These are phyloP conservation scores for Agriopis leucophaearia DNA, from an alignment of 2,888 invertebrate species.

Conservation along the genomic window DNA sequence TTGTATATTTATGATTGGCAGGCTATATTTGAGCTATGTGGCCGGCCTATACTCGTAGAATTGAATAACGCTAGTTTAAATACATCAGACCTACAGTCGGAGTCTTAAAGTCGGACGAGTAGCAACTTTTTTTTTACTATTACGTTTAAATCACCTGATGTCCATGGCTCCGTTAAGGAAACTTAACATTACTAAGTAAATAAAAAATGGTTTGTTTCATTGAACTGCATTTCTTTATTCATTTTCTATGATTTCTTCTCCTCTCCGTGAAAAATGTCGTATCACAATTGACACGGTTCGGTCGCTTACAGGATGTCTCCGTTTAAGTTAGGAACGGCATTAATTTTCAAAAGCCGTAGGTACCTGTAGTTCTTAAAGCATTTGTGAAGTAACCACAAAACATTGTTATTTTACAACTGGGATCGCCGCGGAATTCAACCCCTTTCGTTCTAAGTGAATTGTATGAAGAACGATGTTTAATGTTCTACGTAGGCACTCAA, in stretches of 20 bases:
- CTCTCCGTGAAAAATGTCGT: neutral
- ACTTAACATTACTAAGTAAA: no score
- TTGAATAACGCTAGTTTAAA: no score
- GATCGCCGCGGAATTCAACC: constrained; percentile 21
- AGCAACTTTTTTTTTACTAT: no score
- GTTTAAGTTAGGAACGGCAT: constrained; percentile 17
- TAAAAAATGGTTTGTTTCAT: no score
- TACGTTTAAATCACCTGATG: no score
- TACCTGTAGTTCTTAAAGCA: constrained; percentile 23
- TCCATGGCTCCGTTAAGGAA: no score
- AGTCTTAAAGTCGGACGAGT: no score
- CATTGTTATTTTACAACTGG: constrained; percentile 39
- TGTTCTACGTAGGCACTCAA: neutral
- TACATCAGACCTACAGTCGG: no score
- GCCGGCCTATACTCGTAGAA: no score
- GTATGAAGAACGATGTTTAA: constrained; percentile 2
- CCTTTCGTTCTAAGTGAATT: constrained; percentile 15
- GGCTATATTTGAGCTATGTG: no score
- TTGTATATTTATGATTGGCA: no score
- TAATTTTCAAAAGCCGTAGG: constrained; percentile 22
- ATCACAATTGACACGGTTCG: neutral
- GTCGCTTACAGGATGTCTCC: neutral
- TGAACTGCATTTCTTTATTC: neutral
- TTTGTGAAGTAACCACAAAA: constrained; percentile 39
- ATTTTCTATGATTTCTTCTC: neutral